Evolutionary conservation across 2,888 invertebrate species (phyloP), one percentile per base, ranked within the genome.

Genomic region (Crossocerus cetratus): DNA sequence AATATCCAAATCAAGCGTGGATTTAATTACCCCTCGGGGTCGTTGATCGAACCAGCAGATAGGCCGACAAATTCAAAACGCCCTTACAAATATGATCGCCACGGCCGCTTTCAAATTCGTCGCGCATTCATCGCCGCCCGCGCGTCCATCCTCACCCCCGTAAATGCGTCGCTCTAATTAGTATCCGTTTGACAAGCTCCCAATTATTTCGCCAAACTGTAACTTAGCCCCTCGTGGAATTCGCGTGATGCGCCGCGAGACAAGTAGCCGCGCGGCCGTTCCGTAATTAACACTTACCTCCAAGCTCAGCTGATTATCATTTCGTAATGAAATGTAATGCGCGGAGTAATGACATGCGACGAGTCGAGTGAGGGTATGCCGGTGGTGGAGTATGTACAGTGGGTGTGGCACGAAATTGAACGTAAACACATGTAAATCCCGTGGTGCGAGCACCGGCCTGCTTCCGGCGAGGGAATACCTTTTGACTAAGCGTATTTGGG

Each of bases 201-300:
- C 72, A 72, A 74, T 68, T 72, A 72, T 49, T 72, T 58, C 65
- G 42, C 58, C 21, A 58, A 65, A 68, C 61, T 60, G 64, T 63
- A 66, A 69, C 74, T 73, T 66, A 71, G 43, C 23, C 23, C 8
- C 32, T 11, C 11, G 32, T 32, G 8, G 8, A 32, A 32, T 32
- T 32, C 32, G 5, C 32, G 32, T 32, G 32, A 32, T 32, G 11
- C 11, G 32, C 2, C 32, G 32, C 5, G 32, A 32, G 32, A 32
- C 32, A 32, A 14, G 42, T 18, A 53, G 13, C 42, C 32, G 44
- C 21, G 49, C 66, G 16, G 49, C 3, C 53, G 13, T n/a, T 14
- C 16, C 56, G 53, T 55, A 62, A 75, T 76, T 69, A 69, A 74
- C 70, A 49, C 54, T 21, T 14, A 54, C 45, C 53, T 43, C 43